These are phyloP conservation scores for Penaeus chinensis DNA, from an alignment of 1,140 invertebrate species.

Conservation along the genomic window DNA sequence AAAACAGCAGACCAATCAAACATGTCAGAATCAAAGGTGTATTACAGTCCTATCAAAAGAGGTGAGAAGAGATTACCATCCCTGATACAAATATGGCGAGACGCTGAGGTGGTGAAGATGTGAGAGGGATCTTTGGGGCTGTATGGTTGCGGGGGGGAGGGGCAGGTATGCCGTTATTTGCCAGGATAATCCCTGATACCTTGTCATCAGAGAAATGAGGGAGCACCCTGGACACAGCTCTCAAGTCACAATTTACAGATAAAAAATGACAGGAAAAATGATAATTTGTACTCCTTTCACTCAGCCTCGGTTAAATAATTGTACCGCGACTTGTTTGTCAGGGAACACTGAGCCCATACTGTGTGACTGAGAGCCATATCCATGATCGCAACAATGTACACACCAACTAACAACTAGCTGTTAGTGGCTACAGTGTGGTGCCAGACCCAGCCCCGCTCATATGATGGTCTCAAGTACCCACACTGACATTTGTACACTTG, in stretches of 20 bases:
- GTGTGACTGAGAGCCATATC: conserved; percentile 56
- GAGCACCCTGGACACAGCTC: conserved; percentile 55
- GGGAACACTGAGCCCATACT: conserved; percentile 47
- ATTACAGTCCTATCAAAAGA: conserved; percentile 58
- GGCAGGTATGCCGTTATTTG: conserved; percentile 54
- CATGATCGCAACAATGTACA: conserved; percentile 49
- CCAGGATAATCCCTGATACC: conserved; percentile 58
- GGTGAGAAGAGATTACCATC: conserved; percentile 57
- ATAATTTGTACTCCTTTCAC: conserved; percentile 55
- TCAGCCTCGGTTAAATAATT: conserved; percentile 52
- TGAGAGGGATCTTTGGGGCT: conserved; percentile 51
- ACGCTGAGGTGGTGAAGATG: conserved; percentile 56
- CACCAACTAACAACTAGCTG: conserved; percentile 51
- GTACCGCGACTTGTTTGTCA: conserved; percentile 48
- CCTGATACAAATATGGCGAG: conserved; percentile 60
- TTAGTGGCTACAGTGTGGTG: conserved; percentile 54
- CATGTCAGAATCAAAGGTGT: conserved; percentile 41
- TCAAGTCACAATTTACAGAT: conserved; percentile 44
- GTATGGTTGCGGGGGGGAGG: conserved; percentile 36
- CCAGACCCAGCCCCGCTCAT: conserved; percentile 57
- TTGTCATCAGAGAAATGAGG: conserved; percentile 52
- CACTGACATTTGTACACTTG: conserved; percentile 61
- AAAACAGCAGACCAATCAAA: conserved; percentile 55
- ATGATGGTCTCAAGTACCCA: conserved; percentile 55
- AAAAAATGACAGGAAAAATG: neutral